Conservation (phyloP, 2,797 vertebrate species). For the Danio aesculapii region DNA sequence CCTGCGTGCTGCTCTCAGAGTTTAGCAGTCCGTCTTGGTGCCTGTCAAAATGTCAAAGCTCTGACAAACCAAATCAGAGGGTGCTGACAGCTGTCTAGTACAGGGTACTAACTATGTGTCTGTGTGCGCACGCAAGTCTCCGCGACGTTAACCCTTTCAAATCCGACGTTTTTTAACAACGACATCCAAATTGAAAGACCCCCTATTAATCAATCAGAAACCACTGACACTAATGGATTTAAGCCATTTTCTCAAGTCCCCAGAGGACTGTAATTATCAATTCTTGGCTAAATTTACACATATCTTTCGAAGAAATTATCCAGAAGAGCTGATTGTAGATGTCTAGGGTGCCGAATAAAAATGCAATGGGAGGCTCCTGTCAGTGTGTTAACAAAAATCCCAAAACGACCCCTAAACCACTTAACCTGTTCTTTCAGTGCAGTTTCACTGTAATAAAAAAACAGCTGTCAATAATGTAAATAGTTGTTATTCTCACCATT, state of each 20-base stretch:
- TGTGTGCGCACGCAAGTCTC: conserved; percentile 36
- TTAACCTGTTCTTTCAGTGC: no score
- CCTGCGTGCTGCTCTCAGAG: conserved; percentile 40
- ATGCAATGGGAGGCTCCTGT: no score
- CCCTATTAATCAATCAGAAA: conserved; percentile 39
- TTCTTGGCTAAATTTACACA: conserved; percentile 19
- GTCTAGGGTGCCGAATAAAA: no score
- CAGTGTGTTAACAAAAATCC: no score
- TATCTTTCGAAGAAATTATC: background rate
- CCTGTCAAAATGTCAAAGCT: conserved; percentile 59
- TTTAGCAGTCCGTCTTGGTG: conserved; percentile 57
- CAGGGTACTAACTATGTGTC: conserved; percentile 28
- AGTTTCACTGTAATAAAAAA: no score
- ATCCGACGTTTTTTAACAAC: conserved; percentile 31
- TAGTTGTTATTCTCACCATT: no score
- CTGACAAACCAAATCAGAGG: conserved; percentile 55
- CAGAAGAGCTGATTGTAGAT: no score
- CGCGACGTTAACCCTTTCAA: conserved; percentile 35
- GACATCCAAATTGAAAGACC: conserved; percentile 2
- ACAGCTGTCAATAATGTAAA: no score
- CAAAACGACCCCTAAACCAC: no score
- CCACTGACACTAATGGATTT: conserved; percentile 18
- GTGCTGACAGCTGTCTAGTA: conserved; percentile 53
- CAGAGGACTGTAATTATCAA: background rate
- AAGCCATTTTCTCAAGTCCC: background rate